A percentile compares a stretch with the other conserved stretches of the same genome.
Evolutionary conservation across 2,888 invertebrate genomes (phyloP).

Genomic region (Timema cristinae): DNA sequence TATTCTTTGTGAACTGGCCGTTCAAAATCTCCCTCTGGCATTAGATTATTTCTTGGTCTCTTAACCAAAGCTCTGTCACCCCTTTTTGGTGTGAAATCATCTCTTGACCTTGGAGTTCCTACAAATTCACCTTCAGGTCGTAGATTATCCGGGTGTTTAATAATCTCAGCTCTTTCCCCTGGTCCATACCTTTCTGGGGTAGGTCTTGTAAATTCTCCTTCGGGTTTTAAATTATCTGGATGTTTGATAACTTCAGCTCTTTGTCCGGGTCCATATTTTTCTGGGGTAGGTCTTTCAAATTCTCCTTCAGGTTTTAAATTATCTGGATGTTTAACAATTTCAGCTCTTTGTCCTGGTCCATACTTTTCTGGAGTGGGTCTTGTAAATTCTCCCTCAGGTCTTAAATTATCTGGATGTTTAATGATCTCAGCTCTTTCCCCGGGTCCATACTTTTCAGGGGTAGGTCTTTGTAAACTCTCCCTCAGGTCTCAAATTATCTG

Average conservation of each 20-base stretch:
- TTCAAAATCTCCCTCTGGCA: slow-evolving; percentile 42
- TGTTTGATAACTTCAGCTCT: slow-evolving; percentile 38
- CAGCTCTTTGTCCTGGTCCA: slow-evolving; percentile 51
- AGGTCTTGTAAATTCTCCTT: slow-evolving; percentile 32
- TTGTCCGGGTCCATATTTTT: slow-evolving; percentile 33
- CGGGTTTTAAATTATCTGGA: slow-evolving; percentile 51
- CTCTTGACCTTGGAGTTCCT: slow-evolving; percentile 24
- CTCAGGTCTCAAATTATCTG: slow-evolving; percentile 45
- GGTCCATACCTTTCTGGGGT: slow-evolving; percentile 15
- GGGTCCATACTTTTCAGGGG: slow-evolving; percentile 34
- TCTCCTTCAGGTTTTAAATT: slow-evolving; percentile 47
- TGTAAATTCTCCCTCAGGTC: slow-evolving; percentile 32
- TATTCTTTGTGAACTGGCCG: no score
- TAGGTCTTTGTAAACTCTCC: slow-evolving; percentile 37
- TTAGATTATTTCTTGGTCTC: slow-evolving; percentile 37
- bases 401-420: slow-evolving; percentile 42
- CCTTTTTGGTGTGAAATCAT: slow-evolving; percentile 53
- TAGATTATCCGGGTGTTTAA: slow-evolving; percentile 41
- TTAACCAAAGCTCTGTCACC: slow-evolving; percentile 33
- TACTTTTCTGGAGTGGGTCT: slow-evolving; percentile 37
- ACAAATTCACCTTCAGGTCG: slow-evolving; percentile 40
- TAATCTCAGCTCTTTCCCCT: slow-evolving; percentile 37
- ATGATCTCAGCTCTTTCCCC: slow-evolving; percentile 37
- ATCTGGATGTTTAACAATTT: slow-evolving; percentile 55
- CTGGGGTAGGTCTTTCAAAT: slow-evolving; percentile 33